Evolutionary conservation across 1,140 invertebrate species (phyloP).

Genomic region (Elysia chlorotica): DNA sequence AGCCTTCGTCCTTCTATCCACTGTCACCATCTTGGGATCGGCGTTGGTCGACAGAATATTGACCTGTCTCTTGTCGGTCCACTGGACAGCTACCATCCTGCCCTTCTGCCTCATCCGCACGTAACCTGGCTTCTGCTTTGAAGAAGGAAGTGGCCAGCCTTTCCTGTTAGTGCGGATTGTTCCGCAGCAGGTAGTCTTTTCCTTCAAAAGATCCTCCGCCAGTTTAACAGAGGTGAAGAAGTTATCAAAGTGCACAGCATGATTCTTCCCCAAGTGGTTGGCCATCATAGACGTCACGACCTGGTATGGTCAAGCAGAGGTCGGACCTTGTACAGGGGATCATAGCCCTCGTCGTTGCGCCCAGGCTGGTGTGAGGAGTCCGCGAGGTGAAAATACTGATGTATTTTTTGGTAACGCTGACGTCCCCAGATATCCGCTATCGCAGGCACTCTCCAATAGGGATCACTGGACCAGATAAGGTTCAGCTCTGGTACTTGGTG

Average conservation of each 20-base stretch:
- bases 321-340: constrained; percentile 32
- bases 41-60: background rate
- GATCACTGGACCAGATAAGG: constrained; percentile 26
- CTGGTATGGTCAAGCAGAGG: constrained; percentile 30
- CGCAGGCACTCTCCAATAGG: constrained; percentile 15
- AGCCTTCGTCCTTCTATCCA: background rate
- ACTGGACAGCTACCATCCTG: background rate
- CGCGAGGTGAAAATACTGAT: constrained; percentile 31
- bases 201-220: background rate
- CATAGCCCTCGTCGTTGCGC: constrained; percentile 18
- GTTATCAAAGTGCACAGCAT: background rate
- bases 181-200: background rate
- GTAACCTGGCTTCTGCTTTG: background rate
- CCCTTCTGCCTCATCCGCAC: background rate
- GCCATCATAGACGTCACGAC: no score
- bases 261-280: no score
- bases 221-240: background rate
- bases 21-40: background rate
- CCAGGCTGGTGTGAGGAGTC: constrained; percentile 11
- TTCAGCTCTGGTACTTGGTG: background rate
- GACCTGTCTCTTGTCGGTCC: background rate
- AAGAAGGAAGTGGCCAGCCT: background rate
- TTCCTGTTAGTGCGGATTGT: background rate
- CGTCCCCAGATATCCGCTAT: constrained; percentile 24
- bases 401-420: constrained; percentile 28